Base-by-base conservation (phyloP, 2,113 vertebrate species). In the Pelecanoides urinatrix region DNA sequence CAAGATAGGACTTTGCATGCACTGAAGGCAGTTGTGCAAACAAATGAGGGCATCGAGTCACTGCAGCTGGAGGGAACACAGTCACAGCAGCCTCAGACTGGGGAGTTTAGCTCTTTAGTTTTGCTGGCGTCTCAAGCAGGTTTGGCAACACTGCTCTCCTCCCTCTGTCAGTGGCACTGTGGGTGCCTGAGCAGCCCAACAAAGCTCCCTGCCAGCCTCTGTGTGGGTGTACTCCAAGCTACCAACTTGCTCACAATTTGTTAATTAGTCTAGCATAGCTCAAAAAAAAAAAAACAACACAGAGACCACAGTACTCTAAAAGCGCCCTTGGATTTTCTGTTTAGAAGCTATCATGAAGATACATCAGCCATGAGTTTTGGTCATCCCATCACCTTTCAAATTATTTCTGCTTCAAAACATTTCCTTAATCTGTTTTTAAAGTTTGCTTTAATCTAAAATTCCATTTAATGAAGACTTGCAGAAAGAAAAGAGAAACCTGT, bases 81-180 rank as follows among this genome's bases (percentile, higher is more conserved):
- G 66, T 10, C 82, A 88, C 88, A 74, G 67, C 75, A 79, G 72
- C 68, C 86, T 55, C 83, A 59, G 42, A 14, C 36, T 5, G 30
- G 52, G 47, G 22, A 42, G 42, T 2, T 38, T 5, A 73, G 71
- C 50, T 66, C 45, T 58, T 26, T 11, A 13, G 50, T 40, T 62
- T 67, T 42, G 11, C 72, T 70, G 88, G 15, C 0, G 0, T 38
- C 93, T 84, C 3, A 6, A 45, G 72, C 47, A 91, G 67, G 26
- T 87, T 59, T 74, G 59, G 68, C 72, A 81, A 3, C 32, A 9
- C 42, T 6, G n/a, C 38, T 30, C 44, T 49, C 40, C 71, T 92
- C 58, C 71, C 30, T 73, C 7, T 2, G 0, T 42, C 55, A 1
- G 15, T 30, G 36, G 30, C 63, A 79, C 45, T 0, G 1, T 1